Conservation (phyloP, 2,113 vertebrate genomes). For the Lanius ludovicianus region DNA sequence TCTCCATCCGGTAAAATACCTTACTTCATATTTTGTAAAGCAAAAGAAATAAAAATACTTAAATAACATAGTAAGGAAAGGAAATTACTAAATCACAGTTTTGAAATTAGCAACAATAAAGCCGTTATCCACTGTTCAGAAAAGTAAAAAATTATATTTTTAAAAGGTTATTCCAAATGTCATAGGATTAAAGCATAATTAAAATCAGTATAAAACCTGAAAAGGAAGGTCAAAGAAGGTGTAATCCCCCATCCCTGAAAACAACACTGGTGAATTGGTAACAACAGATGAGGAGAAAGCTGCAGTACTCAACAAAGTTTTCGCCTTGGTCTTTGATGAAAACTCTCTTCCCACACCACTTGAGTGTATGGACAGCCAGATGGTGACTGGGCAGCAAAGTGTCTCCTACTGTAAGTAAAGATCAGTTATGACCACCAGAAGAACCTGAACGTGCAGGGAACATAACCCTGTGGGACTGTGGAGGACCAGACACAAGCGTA, state of each 20-base stretch:
- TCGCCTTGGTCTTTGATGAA: background rate
- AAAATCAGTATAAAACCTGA: background rate
- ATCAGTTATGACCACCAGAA: background rate
- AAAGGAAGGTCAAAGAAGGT: background rate
- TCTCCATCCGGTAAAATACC: background rate
- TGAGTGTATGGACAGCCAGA: background rate
- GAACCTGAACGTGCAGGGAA: background rate
- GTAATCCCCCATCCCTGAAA: accelerated
- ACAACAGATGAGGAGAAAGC: background rate
- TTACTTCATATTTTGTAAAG: background rate
- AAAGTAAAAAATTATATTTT: conserved; percentile 17
- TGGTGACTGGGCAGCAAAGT: background rate
- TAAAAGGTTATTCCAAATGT: conserved; percentile 36
- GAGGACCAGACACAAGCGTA: background rate
- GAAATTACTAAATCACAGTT: background rate
- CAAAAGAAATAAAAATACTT: background rate
- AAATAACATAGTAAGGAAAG: background rate
- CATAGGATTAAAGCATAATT: background rate
- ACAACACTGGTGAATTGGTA: background rate
- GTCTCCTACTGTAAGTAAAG: background rate
- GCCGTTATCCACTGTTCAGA: background rate
- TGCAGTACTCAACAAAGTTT: background rate
- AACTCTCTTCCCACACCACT: background rate
- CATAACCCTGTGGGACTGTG: background rate
- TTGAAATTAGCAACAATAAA: conserved; percentile 21